These are phyloP conservation scores for Frankliniella fusca DNA, from an alignment of 2,888 invertebrate genomes.

Conservation along the genomic window DNA sequence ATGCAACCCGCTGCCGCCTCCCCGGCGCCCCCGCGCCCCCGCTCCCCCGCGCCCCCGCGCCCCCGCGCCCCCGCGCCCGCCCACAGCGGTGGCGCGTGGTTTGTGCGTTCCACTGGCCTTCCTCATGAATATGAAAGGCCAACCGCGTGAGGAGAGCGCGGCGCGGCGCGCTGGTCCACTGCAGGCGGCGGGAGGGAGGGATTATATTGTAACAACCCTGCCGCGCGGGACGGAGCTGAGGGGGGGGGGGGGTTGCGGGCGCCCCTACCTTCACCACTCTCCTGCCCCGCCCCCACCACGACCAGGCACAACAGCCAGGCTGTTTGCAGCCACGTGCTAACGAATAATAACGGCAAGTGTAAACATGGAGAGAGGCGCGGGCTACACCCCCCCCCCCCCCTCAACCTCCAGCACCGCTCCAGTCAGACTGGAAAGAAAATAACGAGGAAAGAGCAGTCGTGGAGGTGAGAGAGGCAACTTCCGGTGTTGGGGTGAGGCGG, in stretches of 20 bases:
- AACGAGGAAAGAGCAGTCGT: too few relatives aligned
- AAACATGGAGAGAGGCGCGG: not conserved
- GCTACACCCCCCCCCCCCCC: not conserved
- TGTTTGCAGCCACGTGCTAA: not conserved
- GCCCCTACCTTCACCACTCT: not conserved
- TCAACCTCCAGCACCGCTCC: too few relatives aligned
- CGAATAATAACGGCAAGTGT: constrained; percentile 1
- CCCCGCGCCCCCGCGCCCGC: too few relatives aligned
- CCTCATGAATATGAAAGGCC: not conserved
- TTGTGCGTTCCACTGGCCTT: not conserved
- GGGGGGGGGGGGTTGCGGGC: not conserved
- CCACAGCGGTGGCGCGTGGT: not conserved
- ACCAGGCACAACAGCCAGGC: not conserved
- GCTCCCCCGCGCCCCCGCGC: too few relatives aligned
- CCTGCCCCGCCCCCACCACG: not conserved
- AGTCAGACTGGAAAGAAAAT: too few relatives aligned
- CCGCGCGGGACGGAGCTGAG: not conserved
- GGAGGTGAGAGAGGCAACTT: too few relatives aligned
- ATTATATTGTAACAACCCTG: not conserved
- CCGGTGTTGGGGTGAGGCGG: too few relatives aligned
- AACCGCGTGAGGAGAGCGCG: not conserved
- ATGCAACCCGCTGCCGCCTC: too few relatives aligned
- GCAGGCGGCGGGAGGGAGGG: not conserved
- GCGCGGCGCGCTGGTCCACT: not conserved
- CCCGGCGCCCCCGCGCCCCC: too few relatives aligned